Evolutionary conservation across 2,888 invertebrate genomes (phyloP), one percentile per base, ranked within the genome.

Genomic region (Ectobius pallidus): DNA sequence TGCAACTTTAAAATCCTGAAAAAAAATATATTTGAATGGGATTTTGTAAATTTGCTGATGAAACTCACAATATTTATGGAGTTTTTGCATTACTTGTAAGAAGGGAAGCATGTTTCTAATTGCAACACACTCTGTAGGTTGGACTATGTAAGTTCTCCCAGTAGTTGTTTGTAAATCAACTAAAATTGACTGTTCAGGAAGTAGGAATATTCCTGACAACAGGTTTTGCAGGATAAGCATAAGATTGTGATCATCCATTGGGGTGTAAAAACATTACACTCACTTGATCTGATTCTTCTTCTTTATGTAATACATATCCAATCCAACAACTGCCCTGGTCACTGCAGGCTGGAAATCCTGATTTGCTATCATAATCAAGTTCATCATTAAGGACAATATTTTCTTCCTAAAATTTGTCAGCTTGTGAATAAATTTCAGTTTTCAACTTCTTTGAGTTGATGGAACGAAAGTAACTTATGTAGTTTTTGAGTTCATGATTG

Each of bases 161-260:
- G 49, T 49, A 49, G 14, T 49, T 49, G 49, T 49, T 49, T 49
- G 7, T n/a, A n/a, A n/a, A n/a, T n/a, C n/a, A n/a, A n/a, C n/a
- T n/a, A 14, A 49, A 14, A 49, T 49, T 49, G 18, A 49, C 14
- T 49, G 49, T n/a, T n/a, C n/a, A n/a, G n/a, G n/a, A n/a, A 9
- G n/a, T 49, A 49, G 49, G n/a, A 49, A 14, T 49, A 49, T 49
- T 6, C 39, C 39, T 39, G 39, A 39, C 14, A 49, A 14, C 18
- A 49, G 49, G 49, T 49, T n/a, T n/a, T 49, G 49, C n/a, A 49
- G 49, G n/a, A 49, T 49, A n/a, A 49, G 49, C n/a, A n/a, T 49
- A 49, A 49, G 49, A 49, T 49, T 9, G 49, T 49, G 39, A 39
- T 39, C 7, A 14, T 39, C 39, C n/a, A 4, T 4, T 49, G 14